Conservation (phyloP, 2,797 vertebrate species). For the Cuniculus paca region DNA sequence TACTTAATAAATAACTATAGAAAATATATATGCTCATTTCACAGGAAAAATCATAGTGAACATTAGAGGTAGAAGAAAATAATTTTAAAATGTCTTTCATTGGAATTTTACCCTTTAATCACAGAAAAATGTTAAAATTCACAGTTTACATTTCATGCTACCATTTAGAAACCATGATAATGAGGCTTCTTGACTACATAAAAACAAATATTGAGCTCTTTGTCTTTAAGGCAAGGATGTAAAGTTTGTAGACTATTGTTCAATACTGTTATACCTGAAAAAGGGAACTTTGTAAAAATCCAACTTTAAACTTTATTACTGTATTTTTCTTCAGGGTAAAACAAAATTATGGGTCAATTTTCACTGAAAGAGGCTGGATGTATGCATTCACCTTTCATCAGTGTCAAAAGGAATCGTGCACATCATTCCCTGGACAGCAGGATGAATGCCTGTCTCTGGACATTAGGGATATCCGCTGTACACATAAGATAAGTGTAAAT, state of each 20-base stretch:
- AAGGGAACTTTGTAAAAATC: conserved; percentile 31
- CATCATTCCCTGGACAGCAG: conserved; percentile 61
- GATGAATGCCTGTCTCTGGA: conserved; percentile 74
- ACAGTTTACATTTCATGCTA: background rate
- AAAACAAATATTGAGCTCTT: background rate
- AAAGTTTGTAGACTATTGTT: conserved; percentile 50
- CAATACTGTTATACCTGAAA: conserved; percentile 65
- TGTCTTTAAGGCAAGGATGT: conserved; percentile 39
- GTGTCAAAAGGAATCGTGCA: conserved; percentile 69
- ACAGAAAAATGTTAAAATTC: conserved; percentile 39
- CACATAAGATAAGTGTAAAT: conserved; percentile 74
- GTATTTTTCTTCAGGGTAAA: conserved; percentile 82
- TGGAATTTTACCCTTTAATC: conserved; percentile 45
- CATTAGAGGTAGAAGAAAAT: conserved; percentile 9
- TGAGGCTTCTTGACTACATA: conserved; percentile 39
- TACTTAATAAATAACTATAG: background rate
- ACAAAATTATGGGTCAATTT: conserved; percentile 82
- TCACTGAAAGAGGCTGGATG: conserved; percentile 78
- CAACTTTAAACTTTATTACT: conserved; percentile 77
- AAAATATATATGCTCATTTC: background rate
- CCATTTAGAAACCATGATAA: background rate
- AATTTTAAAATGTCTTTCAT: background rate
- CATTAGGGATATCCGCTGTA: conserved; percentile 72
- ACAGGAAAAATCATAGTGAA: conserved; percentile 2
- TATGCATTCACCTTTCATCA: conserved; percentile 72